These are phyloP conservation scores for Eretmocerus hayati DNA, from an alignment of 2,888 invertebrate species.

Conservation along the genomic window DNA sequence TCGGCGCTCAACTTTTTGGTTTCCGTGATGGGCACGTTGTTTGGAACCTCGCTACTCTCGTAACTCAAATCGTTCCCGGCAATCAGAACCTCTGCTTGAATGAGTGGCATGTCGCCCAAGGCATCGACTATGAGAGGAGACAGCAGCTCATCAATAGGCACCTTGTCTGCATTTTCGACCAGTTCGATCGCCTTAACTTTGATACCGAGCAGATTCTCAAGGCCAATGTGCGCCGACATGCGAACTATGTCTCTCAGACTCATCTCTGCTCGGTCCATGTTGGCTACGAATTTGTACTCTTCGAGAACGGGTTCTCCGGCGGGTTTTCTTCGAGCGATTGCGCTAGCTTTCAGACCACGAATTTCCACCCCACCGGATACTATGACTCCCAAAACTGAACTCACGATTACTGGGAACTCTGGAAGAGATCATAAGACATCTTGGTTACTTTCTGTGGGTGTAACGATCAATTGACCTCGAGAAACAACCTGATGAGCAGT, in stretches of 20 bases:
- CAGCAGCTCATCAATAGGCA: slow-evolving; percentile 41
- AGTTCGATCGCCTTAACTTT: slow-evolving; percentile 42
- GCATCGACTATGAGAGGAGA: slow-evolving; percentile 54
- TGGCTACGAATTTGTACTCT: slow-evolving; percentile 52
- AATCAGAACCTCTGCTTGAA: slow-evolving; percentile 61
- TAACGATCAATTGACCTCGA: no score
- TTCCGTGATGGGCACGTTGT: slow-evolving; percentile 55
- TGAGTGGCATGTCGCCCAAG: slow-evolving; percentile 61
- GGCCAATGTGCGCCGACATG: slow-evolving; percentile 47
- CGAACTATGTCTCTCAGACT: slow-evolving; percentile 34
- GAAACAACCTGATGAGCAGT: no score
- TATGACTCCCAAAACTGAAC: slow-evolving; percentile 44
- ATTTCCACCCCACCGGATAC: slow-evolving; percentile 56
- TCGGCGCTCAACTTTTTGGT: slow-evolving; percentile 53
- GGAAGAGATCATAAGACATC: slow-evolving; percentile 6
- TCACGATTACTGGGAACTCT: slow-evolving; percentile 44
- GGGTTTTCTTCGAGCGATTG: slow-evolving; percentile 49
- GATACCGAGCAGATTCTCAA: slow-evolving; percentile 48
- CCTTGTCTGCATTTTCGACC: slow-evolving; percentile 30
- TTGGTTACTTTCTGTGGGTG: background rate
- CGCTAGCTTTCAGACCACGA: slow-evolving; percentile 53
- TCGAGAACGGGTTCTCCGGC: slow-evolving; percentile 53
- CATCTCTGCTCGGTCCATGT: slow-evolving; percentile 37
- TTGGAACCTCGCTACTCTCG: slow-evolving; percentile 48
- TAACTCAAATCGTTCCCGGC: slow-evolving; percentile 40